Evolutionary conservation across 2,888 invertebrate genomes (phyloP).

Genomic region (Imbricaverruca yamaguchii): DNA sequence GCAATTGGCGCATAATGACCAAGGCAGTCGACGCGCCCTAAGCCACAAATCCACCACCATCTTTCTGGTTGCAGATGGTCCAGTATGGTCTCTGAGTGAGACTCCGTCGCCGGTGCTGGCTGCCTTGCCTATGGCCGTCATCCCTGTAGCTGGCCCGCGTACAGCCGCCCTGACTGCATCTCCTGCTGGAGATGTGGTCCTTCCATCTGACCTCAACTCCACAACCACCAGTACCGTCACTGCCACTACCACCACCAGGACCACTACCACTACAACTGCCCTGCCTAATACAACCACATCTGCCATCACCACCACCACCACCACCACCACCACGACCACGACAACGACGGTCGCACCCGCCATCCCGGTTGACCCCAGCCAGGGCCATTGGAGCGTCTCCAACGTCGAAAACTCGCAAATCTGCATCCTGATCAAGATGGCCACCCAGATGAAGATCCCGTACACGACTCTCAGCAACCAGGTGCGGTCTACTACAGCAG

Average conservation of each 20-base stretch:
- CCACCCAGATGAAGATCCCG: conserved; percentile 4
- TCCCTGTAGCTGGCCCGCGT: too few relatives aligned
- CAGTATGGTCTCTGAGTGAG: too few relatives aligned
- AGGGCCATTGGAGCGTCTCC: conserved; percentile 27
- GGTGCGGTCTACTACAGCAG: neutral
- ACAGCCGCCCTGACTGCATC: too few relatives aligned
- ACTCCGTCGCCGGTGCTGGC: too few relatives aligned
- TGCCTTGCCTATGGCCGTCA: too few relatives aligned
- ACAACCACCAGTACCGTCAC: too few relatives aligned
- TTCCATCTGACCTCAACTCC: too few relatives aligned
- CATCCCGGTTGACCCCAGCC: conserved; percentile 22
- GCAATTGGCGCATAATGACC: too few relatives aligned
- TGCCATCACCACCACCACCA: neutral
- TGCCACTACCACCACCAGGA: neutral
- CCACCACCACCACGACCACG: neutral
- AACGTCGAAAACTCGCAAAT: neutral
- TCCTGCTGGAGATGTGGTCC: too few relatives aligned
- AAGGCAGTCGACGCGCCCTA: too few relatives aligned
- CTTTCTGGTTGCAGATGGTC: too few relatives aligned
- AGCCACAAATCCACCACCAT: too few relatives aligned
- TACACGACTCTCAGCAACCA: neutral
- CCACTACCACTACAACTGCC: neutral
- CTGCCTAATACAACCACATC: neutral
- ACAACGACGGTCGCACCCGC: neutral
- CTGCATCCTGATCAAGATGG: neutral